Base-by-base conservation (phyloP, 2,113 vertebrate genomes). In the Emydura subglobosa region DNA sequence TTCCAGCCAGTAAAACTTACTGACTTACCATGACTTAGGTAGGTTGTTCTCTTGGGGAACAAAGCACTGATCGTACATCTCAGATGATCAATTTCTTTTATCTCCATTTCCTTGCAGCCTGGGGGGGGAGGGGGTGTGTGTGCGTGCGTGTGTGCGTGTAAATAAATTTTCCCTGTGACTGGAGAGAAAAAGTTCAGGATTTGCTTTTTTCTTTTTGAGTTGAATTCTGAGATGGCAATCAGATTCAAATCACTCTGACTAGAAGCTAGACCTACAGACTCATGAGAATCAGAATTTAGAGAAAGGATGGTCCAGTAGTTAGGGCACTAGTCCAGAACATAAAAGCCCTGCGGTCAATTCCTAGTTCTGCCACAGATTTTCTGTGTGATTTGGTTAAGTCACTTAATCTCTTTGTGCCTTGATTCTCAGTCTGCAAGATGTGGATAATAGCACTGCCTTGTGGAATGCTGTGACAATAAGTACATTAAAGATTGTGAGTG, bases 31-130 rank as follows among this genome's bases (percentile, higher is more conserved):
- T 87, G 72, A 10, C 7, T 10, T 72, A 51, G 59, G 83, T 72
- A 51, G 59, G 83, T 76, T 65, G 50, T 93, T 86, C 91, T 89
- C 74, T 92, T 93, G 79, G 87, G 92, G 74, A 61, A 53, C 24
- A 79, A 72, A 88, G 53, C 8, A 31, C 53, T 88, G 79, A 57
- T 90, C 79, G n/a, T 49, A 9, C 2, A 1, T 68, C 88, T 82
- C 82, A 57, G 82, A 39, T 65, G 42, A 34, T 19, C 34, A n/a
- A 2, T n/a, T n/a, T n/a, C 0, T 51, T 74, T 42, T 12, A 22
- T 25, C 25, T 13, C 11, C 85, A 7, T 74, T 92, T 10, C 12
- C 5, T n/a, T 39, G 79, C 19, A 81, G 79, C 50, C 34, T 54
- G 50, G 24, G 29, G 42, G 0, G 17, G 65, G 59, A 79, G 42